Evolutionary conservation across 2,888 invertebrate species (phyloP).

Genomic region (Ganaspis brasiliensis): DNA sequence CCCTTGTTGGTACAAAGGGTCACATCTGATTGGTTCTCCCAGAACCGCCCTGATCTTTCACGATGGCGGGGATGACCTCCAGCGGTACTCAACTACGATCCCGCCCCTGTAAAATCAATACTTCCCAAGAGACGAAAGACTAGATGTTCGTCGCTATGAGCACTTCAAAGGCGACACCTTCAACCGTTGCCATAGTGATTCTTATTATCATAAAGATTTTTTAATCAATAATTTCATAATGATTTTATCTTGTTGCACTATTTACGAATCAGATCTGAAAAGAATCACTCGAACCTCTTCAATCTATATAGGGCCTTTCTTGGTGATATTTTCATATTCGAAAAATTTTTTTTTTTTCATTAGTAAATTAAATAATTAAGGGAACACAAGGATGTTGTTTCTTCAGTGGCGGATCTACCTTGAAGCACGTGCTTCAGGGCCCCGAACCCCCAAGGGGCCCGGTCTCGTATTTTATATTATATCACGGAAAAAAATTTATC

Average conservation of each 20-base stretch:
- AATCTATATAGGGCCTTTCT: too few relatives aligned
- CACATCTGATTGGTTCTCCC: slow-evolving; percentile 59
- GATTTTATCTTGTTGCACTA: background rate
- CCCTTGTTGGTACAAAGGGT: slow-evolving; percentile 51
- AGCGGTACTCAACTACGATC: slow-evolving; percentile 60
- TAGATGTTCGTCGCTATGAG: slow-evolving; percentile 17
- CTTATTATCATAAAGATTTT: slow-evolving; percentile 32
- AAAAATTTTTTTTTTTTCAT: background rate
- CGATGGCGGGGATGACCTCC: slow-evolving; percentile 63
- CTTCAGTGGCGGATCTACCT: too few relatives aligned
- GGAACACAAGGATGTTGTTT: too few relatives aligned
- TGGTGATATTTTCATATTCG: background rate
- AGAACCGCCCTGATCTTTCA: slow-evolving; percentile 62
- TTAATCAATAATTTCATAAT: slow-evolving; percentile 20
- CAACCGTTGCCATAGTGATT: slow-evolving; percentile 21
- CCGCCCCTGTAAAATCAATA: slow-evolving; percentile 64
- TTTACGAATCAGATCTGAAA: background rate
- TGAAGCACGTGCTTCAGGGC: too few relatives aligned
- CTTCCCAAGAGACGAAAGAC: slow-evolving; percentile 53
- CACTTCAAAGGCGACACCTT: slow-evolving; percentile 38
- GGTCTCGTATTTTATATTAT: too few relatives aligned
- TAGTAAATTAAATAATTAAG: too few relatives aligned
- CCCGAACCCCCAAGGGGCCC: too few relatives aligned
- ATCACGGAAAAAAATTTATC: too few relatives aligned
- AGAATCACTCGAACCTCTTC: background rate